A percentile compares a stretch with the other conserved stretches of the same genome.
These are phyloP conservation scores for Ectropis grisescens DNA, from an alignment of 1,140 invertebrate genomes.

Conservation along the genomic window DNA sequence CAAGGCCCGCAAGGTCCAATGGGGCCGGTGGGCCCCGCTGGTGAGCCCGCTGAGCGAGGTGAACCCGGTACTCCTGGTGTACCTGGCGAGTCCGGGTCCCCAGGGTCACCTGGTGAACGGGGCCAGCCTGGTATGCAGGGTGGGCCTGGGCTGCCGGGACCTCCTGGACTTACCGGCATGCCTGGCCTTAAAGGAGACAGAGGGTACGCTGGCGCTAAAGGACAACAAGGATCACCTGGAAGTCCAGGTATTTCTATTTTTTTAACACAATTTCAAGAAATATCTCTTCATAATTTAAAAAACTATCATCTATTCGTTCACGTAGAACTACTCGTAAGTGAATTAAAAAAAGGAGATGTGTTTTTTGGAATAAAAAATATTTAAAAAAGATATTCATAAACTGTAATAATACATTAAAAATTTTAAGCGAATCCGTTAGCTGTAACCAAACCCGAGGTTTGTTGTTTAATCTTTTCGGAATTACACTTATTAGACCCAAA, in stretches of 20 bases:
- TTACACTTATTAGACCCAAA: too few relatives aligned
- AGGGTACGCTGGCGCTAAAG: conserved; percentile 78
- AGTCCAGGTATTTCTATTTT: conserved; percentile 67
- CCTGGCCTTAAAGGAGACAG: conserved; percentile 82
- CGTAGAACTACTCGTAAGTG: too few relatives aligned
- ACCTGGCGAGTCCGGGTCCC: conserved; percentile 80
- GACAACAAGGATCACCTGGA: conserved; percentile 80
- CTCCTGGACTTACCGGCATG: conserved; percentile 75
- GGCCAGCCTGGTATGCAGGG: conserved; percentile 78
- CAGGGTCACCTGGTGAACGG: conserved; percentile 78
- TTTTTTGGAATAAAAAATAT: too few relatives aligned
- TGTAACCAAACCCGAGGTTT: too few relatives aligned
- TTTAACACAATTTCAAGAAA: conserved; percentile 1
- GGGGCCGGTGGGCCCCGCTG: conserved; percentile 79
- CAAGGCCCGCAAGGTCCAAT: conserved; percentile 77
- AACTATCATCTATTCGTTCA: too few relatives aligned
- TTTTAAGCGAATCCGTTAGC: too few relatives aligned
- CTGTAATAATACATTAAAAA: too few relatives aligned
- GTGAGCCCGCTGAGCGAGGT: conserved; percentile 81
- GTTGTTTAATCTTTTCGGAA: too few relatives aligned
- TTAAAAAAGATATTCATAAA: neutral
- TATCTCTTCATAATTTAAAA: too few relatives aligned
- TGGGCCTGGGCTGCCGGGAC: conserved; percentile 75
- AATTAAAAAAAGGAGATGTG: too few relatives aligned
- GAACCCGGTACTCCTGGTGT: conserved; percentile 80